Conservation (phyloP, 2,888 invertebrate species). For the Adela reaumurella region DNA sequence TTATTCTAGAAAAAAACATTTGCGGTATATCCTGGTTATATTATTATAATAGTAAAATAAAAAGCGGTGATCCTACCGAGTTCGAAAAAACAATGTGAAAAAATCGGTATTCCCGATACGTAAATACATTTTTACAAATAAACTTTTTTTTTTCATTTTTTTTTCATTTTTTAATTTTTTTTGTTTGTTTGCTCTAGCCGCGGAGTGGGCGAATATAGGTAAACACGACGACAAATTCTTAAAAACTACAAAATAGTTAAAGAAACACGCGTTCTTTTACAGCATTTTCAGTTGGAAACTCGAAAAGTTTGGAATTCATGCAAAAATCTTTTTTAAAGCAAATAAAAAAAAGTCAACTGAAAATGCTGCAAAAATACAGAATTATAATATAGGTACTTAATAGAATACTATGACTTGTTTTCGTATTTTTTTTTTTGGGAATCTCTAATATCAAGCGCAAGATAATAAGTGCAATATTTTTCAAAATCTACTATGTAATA, state of each 20-base stretch:
- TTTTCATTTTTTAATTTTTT: slow-evolving; percentile 18
- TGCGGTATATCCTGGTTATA: too few species aligned
- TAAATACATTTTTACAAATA: background rate
- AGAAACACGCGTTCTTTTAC: slow-evolving; percentile 16
- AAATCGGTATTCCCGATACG: too few species aligned
- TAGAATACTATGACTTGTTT: slow-evolving; percentile 4
- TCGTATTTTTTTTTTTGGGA: background rate
- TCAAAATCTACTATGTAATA: background rate
- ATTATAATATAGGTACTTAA: slow-evolving; percentile 16
- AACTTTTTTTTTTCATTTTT: slow-evolving; percentile 14
- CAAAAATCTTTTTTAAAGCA: background rate
- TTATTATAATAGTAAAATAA: too few species aligned
- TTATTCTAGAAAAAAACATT: too few species aligned
- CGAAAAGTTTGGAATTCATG: background rate
- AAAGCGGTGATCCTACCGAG: too few species aligned
- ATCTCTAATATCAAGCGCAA: background rate
- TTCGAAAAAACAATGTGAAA: too few species aligned
- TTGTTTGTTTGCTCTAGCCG: slow-evolving; percentile 33
- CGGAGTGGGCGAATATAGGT: slow-evolving; percentile 34
- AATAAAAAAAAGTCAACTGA: background rate
- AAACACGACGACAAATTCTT: slow-evolving; percentile 44
- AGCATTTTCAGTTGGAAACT: background rate
- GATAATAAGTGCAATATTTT: background rate
- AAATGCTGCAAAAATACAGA: background rate
- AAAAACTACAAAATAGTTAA: slow-evolving; percentile 22